Conservation (phyloP, 1,140 invertebrate species). For the Anagrus nilaparvatae region DNA sequence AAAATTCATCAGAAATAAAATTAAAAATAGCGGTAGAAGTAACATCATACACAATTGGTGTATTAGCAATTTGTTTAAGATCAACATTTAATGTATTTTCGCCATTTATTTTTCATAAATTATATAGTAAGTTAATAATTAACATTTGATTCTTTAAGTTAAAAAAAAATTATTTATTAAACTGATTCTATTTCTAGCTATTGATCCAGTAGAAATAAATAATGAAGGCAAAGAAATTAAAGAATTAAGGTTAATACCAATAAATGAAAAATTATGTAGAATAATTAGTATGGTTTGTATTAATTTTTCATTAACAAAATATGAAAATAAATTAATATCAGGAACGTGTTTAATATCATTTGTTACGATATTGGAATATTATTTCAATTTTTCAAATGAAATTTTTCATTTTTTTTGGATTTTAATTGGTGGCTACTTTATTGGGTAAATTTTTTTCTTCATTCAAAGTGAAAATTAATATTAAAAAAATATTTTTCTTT, state of each 20-base stretch:
- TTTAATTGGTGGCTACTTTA: conserved; percentile 2
- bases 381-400: too few species aligned
- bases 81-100: conserved; percentile 17
- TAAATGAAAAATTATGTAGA: conserved; percentile 15
- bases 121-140: conserved; percentile 20
- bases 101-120: conserved; percentile 14
- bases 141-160: too few species aligned
- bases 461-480: too few species aligned
- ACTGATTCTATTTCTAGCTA: conserved; percentile 14
- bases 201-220: conserved; percentile 21
- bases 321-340: too few species aligned
- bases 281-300: conserved; percentile 13
- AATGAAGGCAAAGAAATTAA: conserved; percentile 11
- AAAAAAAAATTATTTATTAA: not conserved
- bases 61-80: conserved; percentile 18
- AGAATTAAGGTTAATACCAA: conserved; percentile 3
- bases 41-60: conserved; percentile 17
- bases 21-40: conserved; percentile 14
- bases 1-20: conserved; percentile 14
- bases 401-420: conserved; percentile 8
- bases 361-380: too few species aligned
- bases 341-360: too few species aligned
- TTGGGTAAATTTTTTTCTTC: conserved; percentile 15
- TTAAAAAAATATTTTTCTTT: not conserved
- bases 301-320: too few species aligned